Conservation (phyloP, 2,888 invertebrate species). For the Celastrina argiolus region DNA sequence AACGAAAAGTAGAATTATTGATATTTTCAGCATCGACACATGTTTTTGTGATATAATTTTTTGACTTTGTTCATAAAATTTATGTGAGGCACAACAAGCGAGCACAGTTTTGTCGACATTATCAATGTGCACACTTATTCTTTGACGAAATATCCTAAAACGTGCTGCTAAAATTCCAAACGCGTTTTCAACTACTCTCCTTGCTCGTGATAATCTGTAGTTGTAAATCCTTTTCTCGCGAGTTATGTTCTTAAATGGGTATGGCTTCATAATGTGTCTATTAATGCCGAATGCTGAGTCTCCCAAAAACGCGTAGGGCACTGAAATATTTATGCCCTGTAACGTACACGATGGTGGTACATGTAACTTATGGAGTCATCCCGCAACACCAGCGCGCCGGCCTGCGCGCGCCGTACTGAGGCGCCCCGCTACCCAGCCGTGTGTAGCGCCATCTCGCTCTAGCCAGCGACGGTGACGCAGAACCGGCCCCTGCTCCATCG, state of each 20-base stretch:
- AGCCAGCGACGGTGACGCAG: too few relatives aligned
- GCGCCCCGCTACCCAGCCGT: too few relatives aligned
- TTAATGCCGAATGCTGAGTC: constrained; percentile 28
- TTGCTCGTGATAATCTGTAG: constrained; percentile 22
- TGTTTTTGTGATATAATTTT: constrained; percentile 25
- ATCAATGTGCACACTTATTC: constrained; percentile 29
- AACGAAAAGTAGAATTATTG: constrained; percentile 27
- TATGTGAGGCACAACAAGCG: constrained; percentile 33
- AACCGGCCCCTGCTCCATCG: too few relatives aligned
- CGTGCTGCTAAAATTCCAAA: constrained; percentile 25
- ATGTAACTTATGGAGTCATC: too few relatives aligned
- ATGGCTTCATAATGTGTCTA: constrained; percentile 30
- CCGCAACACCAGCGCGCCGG: too few relatives aligned
- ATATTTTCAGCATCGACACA: constrained; percentile 27
- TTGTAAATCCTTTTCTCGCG: constrained; percentile 20
- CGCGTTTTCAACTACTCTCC: constrained; percentile 23
- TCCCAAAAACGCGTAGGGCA: constrained; percentile 30
- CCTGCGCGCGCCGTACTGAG: too few relatives aligned
- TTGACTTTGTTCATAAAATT: constrained; percentile 40
- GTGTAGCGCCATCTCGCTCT: too few relatives aligned
- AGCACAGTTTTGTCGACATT: constrained; percentile 28
- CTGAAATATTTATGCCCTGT: constrained; percentile 30
- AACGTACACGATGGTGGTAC: too few relatives aligned
- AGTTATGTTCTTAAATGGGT: constrained; percentile 29
- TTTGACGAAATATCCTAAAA: constrained; percentile 25